These are phyloP conservation scores for Gymnodraco acuticeps DNA, from an alignment of 2,797 vertebrate species.

Conservation along the genomic window DNA sequence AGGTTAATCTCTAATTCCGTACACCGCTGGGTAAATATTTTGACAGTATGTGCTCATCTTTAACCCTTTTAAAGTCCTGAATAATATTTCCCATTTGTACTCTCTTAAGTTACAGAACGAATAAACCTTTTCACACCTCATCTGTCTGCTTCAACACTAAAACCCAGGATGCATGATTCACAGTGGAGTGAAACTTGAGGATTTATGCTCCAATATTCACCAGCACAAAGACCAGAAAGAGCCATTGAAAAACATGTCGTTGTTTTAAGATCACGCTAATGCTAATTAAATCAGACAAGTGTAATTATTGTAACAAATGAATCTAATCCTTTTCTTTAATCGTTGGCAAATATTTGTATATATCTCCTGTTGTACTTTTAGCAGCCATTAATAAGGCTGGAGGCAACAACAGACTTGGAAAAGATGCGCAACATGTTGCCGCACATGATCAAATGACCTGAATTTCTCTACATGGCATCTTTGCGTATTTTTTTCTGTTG, in stretches of 20 bases:
- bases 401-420: background rate
- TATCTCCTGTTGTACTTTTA: too few relatives aligned
- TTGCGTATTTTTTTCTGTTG: background rate
- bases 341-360: background rate
- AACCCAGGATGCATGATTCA: background rate
- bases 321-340: conserved; percentile 4
- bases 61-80: background rate
- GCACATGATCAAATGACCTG: background rate
- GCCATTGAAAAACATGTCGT: background rate
- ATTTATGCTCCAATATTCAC: background rate
- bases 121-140: background rate
- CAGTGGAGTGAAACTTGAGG: background rate
- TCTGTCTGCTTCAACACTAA: background rate
- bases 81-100: background rate
- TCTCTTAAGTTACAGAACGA: background rate
- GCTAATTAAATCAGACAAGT: background rate
- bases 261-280: conserved; percentile 9
- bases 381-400: too few relatives aligned
- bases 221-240: background rate
- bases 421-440: background rate
- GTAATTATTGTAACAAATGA: background rate
- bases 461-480: background rate
- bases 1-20: conserved; percentile 18
- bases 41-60: conserved; percentile 7
- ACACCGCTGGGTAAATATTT: conserved; percentile 22